Evolutionary conservation across 23 tunicate genomes (phyloP), one percentile per base, ranked within the genome.

Genomic region (Botrylloides violaceus): DNA sequence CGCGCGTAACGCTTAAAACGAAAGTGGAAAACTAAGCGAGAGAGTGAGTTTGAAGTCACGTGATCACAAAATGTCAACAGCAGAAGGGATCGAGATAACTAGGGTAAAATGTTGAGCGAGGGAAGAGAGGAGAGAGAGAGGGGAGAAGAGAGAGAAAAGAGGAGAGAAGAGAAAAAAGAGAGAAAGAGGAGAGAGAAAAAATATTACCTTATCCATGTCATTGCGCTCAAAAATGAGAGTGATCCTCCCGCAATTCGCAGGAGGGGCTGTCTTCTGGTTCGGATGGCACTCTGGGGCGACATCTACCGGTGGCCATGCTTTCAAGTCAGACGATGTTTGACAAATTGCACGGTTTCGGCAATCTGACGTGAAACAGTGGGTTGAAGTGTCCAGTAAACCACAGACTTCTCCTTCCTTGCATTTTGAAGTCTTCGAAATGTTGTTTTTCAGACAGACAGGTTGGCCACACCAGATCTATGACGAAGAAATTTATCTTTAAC

Each of bases 391-490:
- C 3, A 81, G 73, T 1, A 61, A 36, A 19, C 22, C 35, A 53
- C 96, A 88, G 18, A 35, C n/a, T 29, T 77, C 70, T 0, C 34
- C 61, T 6, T n/a, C 24, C 0, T 80, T 83, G 55, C 96, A 88
- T 1, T 62, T 3, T 24, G 39, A 20, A 32, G 34, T 29, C 24
- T 73, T 38, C 6, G 53, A 15, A 50, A 68, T 68, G 2, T 39
- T 76, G 28, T 36, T 26, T 19, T 65, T 78, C 39, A 15, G 29
- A 77, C 96, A 88, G 18, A 72, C 85, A 4, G 55, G 59, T 0
- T 66, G 84, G 0, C 96, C 96, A 59, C 96, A 88, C 96, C 96
- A 88, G 2, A 88, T 36, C 96, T 87, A 37, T 12, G 64, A 47
- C 29, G 23, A 1, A 71, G 29, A 12, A 22, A n/a, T n/a, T n/a